Evolutionary conservation across 2,888 invertebrate species (phyloP).

Genomic region (Sesamia inferens): DNA sequence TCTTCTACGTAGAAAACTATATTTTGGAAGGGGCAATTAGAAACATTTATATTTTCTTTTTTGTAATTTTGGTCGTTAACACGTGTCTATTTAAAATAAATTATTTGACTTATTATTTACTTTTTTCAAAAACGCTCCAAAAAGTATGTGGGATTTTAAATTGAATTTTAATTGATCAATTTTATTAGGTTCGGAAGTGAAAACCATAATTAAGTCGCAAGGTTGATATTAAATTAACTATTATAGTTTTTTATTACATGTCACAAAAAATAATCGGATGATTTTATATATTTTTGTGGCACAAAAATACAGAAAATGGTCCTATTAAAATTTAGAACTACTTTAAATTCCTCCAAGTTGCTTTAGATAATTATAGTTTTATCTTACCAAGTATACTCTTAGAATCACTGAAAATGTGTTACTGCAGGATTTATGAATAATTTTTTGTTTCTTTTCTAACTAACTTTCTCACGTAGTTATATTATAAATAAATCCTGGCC

Average conservation of each 20-base stretch:
- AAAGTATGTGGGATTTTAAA: background rate
- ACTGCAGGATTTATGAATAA: background rate
- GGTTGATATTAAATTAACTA: conserved; percentile 22
- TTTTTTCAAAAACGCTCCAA: background rate
- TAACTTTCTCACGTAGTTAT: background rate
- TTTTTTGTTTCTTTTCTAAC: background rate
- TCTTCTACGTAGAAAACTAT: no score
- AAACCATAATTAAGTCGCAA: conserved; percentile 10
- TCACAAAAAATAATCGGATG: conserved; percentile 25
- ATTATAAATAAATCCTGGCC: background rate
- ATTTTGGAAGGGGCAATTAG: no score
- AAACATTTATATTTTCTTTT: no score
- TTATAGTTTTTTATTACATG: conserved; percentile 15
- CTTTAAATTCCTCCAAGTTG: background rate
- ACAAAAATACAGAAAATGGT: background rate
- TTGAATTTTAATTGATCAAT: background rate
- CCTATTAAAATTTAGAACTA: background rate
- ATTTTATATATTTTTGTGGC: conserved; percentile 11
- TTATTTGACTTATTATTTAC: background rate
- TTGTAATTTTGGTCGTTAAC: background rate
- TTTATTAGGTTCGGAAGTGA: background rate
- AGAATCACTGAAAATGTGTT: background rate
- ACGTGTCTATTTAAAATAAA: background rate
- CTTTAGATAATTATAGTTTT: background rate
- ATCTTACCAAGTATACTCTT: background rate